phyloP scores from a whole-genome alignment of 2,797 vertebrate species.

The Tiaroga cobitis region DNA sequence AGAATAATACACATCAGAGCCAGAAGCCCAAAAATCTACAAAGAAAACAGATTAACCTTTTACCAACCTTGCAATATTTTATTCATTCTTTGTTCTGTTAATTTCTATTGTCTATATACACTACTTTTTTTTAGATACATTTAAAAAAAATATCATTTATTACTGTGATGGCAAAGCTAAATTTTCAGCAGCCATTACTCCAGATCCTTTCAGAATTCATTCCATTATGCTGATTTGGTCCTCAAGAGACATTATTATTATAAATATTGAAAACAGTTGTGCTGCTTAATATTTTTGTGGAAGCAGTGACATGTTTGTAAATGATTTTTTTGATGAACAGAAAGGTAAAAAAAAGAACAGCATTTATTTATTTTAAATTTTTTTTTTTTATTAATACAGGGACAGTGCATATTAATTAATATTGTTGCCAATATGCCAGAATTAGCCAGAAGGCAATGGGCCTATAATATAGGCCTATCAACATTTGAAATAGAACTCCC shows the following conservation, averaged over 20 bases:
- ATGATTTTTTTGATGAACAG: too few species aligned
- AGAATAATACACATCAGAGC: slow-evolving; percentile 87
- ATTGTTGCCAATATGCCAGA: too few species aligned
- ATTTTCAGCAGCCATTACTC: background rate
- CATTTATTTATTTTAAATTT: too few species aligned
- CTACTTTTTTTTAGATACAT: background rate
- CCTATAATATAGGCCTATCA: too few species aligned
- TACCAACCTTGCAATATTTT: background rate
- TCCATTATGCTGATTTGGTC: too few species aligned
- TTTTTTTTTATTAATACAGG: too few species aligned
- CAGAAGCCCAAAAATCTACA: slow-evolving; percentile 90
- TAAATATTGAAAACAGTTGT: background rate
- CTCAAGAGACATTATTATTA: too few species aligned
- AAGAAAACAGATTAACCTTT: background rate
- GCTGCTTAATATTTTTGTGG: background rate
- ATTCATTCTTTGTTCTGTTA: background rate
- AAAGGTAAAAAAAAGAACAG: too few species aligned
- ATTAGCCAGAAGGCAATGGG: too few species aligned
- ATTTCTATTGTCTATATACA: background rate
- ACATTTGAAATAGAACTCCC: too few species aligned
- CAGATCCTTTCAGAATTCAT: background rate
- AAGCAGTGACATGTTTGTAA: too few species aligned
- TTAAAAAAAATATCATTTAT: background rate
- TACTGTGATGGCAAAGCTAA: background rate
- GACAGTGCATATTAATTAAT: too few species aligned